Conservation (phyloP, 2,113 vertebrate genomes). For the Pleuronectes platessa region DNA sequence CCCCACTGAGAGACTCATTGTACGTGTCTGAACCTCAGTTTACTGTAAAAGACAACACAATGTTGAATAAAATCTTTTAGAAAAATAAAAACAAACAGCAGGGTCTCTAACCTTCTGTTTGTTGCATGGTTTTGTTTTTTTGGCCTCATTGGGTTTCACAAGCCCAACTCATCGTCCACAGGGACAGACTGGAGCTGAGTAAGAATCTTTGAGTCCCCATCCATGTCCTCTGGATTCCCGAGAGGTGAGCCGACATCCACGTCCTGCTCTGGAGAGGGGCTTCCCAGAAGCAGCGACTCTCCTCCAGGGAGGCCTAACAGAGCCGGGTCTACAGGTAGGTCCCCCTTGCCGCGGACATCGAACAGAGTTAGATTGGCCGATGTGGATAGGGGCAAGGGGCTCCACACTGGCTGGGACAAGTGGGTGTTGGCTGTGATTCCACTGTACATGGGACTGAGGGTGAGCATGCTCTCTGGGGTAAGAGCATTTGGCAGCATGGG, state of each 20-base stretch:
- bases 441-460: constrained; percentile 80
- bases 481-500: constrained; percentile 52
- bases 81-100: not conserved
- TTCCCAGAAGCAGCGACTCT: constrained; percentile 84
- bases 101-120: not conserved
- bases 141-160: constrained; percentile 64
- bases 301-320: constrained; percentile 84
- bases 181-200: constrained; percentile 91
- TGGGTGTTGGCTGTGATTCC: constrained; percentile 65
- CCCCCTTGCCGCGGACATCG: constrained; percentile 81
- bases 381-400: constrained; percentile 74
- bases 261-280: constrained; percentile 80
- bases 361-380: constrained; percentile 81
- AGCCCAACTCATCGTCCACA: constrained; percentile 86
- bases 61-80: not conserved
- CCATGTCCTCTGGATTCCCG: constrained; percentile 82
- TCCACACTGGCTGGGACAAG: constrained; percentile 79
- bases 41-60: not conserved
- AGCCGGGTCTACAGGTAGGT: constrained; percentile 81
- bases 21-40: not conserved
- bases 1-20: not conserved
- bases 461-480: constrained; percentile 81
- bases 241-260: constrained; percentile 72
- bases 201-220: constrained; percentile 85
- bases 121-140: constrained; percentile 7